phyloP scores from a whole-genome alignment of 2,797 vertebrate genomes.

The Onychomys torridus region DNA sequence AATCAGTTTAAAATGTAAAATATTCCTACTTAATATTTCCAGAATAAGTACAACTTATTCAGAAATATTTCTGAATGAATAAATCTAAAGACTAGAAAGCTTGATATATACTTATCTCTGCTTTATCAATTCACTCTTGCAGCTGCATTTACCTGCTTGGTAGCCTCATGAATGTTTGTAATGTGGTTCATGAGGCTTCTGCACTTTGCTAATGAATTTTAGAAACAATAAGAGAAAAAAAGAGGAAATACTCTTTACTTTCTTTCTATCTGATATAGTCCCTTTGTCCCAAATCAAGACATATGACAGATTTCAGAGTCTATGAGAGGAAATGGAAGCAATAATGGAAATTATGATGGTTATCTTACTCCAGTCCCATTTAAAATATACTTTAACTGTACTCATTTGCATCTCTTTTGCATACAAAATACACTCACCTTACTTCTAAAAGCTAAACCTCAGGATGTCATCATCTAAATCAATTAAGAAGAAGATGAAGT shows the following conservation, averaged over 20 bases:
- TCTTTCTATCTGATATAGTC: background rate
- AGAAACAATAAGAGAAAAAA: background rate
- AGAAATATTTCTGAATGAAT: constrained; percentile 18
- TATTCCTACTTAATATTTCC: background rate
- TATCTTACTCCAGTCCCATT: too few species aligned
- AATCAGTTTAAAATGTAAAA: background rate
- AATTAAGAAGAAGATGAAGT: background rate
- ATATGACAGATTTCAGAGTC: background rate
- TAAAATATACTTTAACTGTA: background rate
- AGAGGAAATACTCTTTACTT: background rate
- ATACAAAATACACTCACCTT: background rate
- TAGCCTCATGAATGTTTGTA: background rate
- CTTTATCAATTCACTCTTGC: background rate
- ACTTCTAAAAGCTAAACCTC: background rate
- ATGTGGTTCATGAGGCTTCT: background rate
- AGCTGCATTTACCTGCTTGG: background rate
- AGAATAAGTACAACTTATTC: constrained; percentile 25
- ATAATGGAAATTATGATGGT: background rate
- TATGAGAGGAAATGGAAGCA: background rate
- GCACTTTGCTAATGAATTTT: background rate
- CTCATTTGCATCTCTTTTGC: background rate
- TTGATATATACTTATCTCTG: background rate
- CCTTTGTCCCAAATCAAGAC: background rate
- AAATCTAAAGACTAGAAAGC: background rate
- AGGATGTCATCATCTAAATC: background rate